phyloP scores from a whole-genome alignment of 2,888 invertebrate genomes.

The Leptinotarsa rubiginosa region DNA sequence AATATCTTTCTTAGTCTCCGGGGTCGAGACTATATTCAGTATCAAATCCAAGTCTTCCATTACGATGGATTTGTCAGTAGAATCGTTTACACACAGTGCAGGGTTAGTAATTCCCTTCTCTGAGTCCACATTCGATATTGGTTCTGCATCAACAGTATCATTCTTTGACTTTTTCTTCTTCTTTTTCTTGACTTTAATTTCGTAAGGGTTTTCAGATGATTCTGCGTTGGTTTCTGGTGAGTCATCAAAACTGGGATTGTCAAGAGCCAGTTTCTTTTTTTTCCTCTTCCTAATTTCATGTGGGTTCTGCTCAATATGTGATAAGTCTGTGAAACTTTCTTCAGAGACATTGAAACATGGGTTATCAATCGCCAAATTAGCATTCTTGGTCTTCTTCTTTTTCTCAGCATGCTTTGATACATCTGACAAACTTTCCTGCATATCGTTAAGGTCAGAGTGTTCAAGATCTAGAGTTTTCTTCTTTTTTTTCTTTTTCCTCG shows the following conservation, averaged over 20 bases:
- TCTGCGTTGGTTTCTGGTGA: neutral
- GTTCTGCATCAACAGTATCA: neutral
- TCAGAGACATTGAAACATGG: constrained; percentile 42
- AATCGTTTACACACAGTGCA: constrained; percentile 46
- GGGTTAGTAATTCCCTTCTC: constrained; percentile 48
- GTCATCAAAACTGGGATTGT: constrained; percentile 3
- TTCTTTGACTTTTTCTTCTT: constrained; percentile 22
- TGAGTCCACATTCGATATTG: neutral
- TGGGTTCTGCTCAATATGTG: constrained; percentile 24
- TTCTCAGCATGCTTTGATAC: too few species aligned
- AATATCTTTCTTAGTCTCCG: constrained; percentile 36
- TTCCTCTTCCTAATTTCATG: constrained; percentile 37
- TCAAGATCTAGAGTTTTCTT: constrained; percentile 26
- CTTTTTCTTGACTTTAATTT: constrained; percentile 26
- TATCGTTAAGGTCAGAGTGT: neutral
- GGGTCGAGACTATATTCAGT: constrained; percentile 54
- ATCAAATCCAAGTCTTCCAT: constrained; percentile 50
- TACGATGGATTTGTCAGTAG: constrained; percentile 29
- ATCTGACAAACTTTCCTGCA: too few species aligned
- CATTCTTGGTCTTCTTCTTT: constrained; percentile 20
- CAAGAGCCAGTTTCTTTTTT: constrained; percentile 18
- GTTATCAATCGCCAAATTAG: constrained; percentile 46
- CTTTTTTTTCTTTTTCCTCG: constrained; percentile 35
- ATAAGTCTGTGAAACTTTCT: constrained; percentile 10
- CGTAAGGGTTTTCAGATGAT: constrained; percentile 6